Evolutionary conservation across 2,797 vertebrate species (phyloP).

Genomic region (Crenuchus spilurus): DNA sequence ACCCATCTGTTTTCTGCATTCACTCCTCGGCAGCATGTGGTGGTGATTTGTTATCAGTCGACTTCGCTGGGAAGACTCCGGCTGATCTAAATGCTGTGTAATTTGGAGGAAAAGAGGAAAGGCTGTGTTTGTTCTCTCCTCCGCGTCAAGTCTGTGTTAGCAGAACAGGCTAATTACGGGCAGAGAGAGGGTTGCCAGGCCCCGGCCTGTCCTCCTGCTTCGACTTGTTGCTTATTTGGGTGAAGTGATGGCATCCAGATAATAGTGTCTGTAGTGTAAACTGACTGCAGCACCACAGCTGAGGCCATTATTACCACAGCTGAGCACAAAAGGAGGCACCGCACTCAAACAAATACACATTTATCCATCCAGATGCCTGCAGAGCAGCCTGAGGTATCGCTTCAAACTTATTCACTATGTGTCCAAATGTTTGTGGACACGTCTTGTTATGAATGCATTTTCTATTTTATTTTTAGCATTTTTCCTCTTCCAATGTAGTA

Average conservation of each 20-base stretch:
- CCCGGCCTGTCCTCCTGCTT: slow-evolving; percentile 41
- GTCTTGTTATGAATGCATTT: too few species aligned
- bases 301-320: slow-evolving; percentile 28
- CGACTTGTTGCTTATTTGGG: slow-evolving; percentile 57
- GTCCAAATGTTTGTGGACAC: too few species aligned
- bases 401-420: too few species aligned
- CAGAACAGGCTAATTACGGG: slow-evolving; percentile 52
- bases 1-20: slow-evolving; percentile 22
- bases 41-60: slow-evolving; percentile 17
- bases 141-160: slow-evolving; percentile 42
- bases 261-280: slow-evolving; percentile 28
- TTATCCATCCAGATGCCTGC: too few species aligned
- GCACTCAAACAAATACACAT: background rate
- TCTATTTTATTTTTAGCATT: too few species aligned
- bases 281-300: slow-evolving; percentile 35
- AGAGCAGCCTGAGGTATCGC: too few species aligned
- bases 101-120: slow-evolving; percentile 49
- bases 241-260: slow-evolving; percentile 45
- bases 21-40: slow-evolving; percentile 15
- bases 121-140: slow-evolving; percentile 28
- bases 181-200: slow-evolving; percentile 43
- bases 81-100: slow-evolving; percentile 50
- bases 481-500: too few species aligned
- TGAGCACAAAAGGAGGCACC: slow-evolving; percentile 16
- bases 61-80: slow-evolving; percentile 28